Percentiles rank a stretch among this genome's conserved stretches.
These are phyloP conservation scores for Eunapius fragilis DNA, from an alignment of 37 sponge, comb jelly and placozoan species.

Conservation along the genomic window DNA sequence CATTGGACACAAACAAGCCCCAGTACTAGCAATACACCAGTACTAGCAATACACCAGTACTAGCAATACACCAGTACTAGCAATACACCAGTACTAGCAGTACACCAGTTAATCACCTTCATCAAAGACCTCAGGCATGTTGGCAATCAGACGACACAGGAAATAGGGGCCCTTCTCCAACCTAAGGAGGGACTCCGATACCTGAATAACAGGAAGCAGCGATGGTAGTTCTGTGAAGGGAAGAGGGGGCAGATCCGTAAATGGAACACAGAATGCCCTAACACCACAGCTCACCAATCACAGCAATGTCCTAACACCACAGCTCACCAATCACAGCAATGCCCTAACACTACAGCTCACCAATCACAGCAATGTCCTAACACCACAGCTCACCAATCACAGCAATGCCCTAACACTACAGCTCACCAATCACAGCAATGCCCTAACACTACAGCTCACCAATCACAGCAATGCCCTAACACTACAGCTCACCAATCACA, in stretches of 20 bases:
- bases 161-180: conserved; percentile 47
- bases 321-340: conserved; percentile 58
- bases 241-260: background rate
- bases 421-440: conserved; percentile 57
- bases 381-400: conserved; percentile 51
- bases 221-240: conserved; percentile 48
- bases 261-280: too few species aligned
- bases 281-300: conserved; percentile 52
- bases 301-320: too few species aligned
- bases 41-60: too few species aligned
- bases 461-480: conserved; percentile 54
- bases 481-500: conserved; percentile 47
- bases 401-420: conserved; percentile 66
- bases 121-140: conserved; percentile 63
- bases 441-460: conserved; percentile 74
- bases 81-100: background rate
- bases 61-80: too few species aligned
- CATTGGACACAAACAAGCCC: too few species aligned
- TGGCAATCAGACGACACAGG: conserved; percentile 66
- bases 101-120: conserved; percentile 38
- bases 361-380: conserved; percentile 54
- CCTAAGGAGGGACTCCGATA: conserved; percentile 66
- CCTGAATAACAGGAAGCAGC: conserved; percentile 41
- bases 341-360: conserved; percentile 65
- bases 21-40: too few species aligned